These are phyloP conservation scores for Sebastes steindachneri DNA, from an alignment of 2,797 vertebrate genomes.

Conservation along the genomic window DNA sequence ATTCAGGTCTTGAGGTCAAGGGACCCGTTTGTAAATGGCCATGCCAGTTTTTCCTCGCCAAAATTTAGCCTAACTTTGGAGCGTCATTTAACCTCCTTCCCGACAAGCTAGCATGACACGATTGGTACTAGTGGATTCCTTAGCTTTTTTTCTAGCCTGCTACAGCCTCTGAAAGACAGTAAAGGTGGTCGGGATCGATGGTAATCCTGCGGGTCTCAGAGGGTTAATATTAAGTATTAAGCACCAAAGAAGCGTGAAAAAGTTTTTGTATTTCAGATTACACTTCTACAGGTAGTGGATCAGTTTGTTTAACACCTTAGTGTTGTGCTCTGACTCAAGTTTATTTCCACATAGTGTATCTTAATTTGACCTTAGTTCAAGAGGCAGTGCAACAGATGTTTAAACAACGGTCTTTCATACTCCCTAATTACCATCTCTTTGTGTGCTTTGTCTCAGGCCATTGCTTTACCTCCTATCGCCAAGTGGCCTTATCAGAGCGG, in stretches of 20 bases:
- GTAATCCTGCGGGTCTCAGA: too few species aligned
- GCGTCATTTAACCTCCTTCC: too few species aligned
- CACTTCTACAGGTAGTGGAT: not conserved
- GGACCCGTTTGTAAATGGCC: too few species aligned
- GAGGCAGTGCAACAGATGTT: not conserved
- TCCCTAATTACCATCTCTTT: not conserved
- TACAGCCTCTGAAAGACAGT: too few species aligned
- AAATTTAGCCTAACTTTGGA: too few species aligned
- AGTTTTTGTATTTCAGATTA: not conserved
- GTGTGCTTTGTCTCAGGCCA: conserved; percentile 83
- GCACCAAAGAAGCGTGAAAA: not conserved
- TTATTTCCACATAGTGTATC: not conserved
- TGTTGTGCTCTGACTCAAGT: not conserved
- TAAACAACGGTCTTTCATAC: not conserved
- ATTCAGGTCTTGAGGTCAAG: too few species aligned
- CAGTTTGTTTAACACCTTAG: not conserved
- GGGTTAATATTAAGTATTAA: too few species aligned
- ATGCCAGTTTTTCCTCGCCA: too few species aligned
- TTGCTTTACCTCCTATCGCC: conserved; percentile 98
- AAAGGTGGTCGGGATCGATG: too few species aligned
- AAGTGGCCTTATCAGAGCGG: conserved; percentile 99
- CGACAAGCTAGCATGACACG: too few species aligned
- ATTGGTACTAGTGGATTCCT: too few species aligned
- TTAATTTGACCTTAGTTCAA: not conserved
- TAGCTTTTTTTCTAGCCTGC: too few species aligned